Evolutionary conservation across 2,797 vertebrate species (phyloP), one percentile per base, ranked within the genome.

Genomic region (Chelonia mydas): DNA sequence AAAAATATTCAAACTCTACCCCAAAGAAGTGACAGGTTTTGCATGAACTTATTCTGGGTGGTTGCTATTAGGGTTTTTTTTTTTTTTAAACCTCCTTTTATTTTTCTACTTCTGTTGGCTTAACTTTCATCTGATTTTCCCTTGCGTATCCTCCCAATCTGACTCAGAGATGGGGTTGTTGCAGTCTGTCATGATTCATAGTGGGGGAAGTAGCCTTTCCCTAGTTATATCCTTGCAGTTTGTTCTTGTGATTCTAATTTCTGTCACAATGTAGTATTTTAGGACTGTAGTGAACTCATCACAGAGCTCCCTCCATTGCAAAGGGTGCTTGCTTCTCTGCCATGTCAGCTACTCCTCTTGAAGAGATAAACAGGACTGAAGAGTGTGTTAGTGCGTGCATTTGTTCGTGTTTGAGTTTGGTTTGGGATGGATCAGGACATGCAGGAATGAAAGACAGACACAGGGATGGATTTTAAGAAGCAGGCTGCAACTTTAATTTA

Each of bases 51-150:
- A 0, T 84, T 85, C 82, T 92, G 84, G 55, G n/a, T 49, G n/a
- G 5, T 10, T 1, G 0, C 47, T 15, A 1, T 55, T 49, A 45
- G 77, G 0, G 2, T 12, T 13, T 31, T 1, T 15, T 31, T 1
- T 15, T 90, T 79, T 85, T 55, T n/a, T 55, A 11, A 2, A 9
- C 1, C 5, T 28, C 53, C 54, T 86, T n/a, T 80, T 45, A n/a
- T 16, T 51, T 28, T 50, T 28, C 86, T 72, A 41, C 55, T 84
- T 16, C 6, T 59, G 6, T 53, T 15, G 0, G 31, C 2, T 49
- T 45, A 57, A 81, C 83, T 81, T 55, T 83, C 37, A n/a, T 7
- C 78, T 37, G 13, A 25, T 11, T 53, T 87, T 23, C 1, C 0
- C 49, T 81, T 31, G 41, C 74, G 49, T 27, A 49, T 31, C 27